Evolutionary conservation across 2,888 invertebrate genomes (phyloP).

Genomic region (Tetropium fuscum): DNA sequence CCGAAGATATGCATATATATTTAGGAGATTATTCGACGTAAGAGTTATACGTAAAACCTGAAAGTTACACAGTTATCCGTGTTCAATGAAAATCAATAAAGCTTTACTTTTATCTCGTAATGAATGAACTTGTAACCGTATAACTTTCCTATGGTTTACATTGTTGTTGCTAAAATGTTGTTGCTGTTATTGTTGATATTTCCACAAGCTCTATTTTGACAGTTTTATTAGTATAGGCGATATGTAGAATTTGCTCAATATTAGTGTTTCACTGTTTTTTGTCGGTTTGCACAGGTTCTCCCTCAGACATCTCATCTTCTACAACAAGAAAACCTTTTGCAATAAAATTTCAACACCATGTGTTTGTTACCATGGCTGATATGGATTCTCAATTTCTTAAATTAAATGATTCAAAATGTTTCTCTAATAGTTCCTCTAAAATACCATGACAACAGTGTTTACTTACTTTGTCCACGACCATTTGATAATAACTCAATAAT

Average conservation of each 20-base stretch:
- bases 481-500: no score
- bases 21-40: constrained; percentile 41
- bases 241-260: neutral
- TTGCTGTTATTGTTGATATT: constrained; percentile 65
- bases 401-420: no score
- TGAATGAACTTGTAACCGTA: constrained; percentile 42
- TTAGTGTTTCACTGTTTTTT: no score
- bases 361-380: no score
- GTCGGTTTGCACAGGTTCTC: no score
- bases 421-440: no score
- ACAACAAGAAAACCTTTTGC: neutral
- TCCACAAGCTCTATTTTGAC: constrained; percentile 34
- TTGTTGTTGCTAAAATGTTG: constrained; percentile 65
- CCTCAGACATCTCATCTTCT: no score
- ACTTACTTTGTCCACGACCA: no score
- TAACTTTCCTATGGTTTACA: constrained; percentile 55
- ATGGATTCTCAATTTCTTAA: no score
- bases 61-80: constrained; percentile 47
- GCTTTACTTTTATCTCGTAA: constrained; percentile 34
- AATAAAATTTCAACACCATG: neutral
- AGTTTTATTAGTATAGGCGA: constrained; percentile 17
- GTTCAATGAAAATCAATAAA: constrained; percentile 27
- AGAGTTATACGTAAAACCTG: constrained; percentile 48
- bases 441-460: no score
- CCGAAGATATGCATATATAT: constrained; percentile 38